These are phyloP conservation scores for Petaurus breviceps DNA, from an alignment of 2,113 vertebrate species.

Conservation along the genomic window DNA sequence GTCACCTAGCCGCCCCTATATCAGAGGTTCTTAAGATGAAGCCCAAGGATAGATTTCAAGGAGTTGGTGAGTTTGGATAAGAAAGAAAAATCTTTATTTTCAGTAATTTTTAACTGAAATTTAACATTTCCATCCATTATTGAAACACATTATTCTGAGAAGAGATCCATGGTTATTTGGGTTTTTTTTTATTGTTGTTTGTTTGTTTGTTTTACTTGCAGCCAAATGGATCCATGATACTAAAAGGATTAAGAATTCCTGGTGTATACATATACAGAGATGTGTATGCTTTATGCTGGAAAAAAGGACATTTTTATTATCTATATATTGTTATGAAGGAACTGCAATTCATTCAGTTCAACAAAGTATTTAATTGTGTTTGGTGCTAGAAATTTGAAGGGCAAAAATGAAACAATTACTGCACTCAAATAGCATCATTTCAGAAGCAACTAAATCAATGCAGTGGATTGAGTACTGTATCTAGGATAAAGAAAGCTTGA, in stretches of 20 bases:
- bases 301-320: neutral
- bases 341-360: neutral
- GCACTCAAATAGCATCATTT: neutral
- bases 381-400: neutral
- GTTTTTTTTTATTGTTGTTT: no score
- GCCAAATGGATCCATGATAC: neutral
- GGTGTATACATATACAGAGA: neutral
- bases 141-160: neutral
- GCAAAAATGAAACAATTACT: neutral
- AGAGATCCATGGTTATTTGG: neutral
- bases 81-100: neutral
- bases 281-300: neutral
- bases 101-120: neutral
- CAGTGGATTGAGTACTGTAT: neutral
- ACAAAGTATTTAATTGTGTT: neutral
- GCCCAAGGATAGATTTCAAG: neutral
- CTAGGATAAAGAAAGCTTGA: neutral
- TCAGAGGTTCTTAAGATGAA: neutral
- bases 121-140: neutral
- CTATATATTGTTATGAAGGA: neutral
- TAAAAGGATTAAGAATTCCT: neutral
- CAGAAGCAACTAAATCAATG: neutral
- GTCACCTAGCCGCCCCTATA: no score
- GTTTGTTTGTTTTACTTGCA: neutral
- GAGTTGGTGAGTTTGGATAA: neutral